phyloP scores from a whole-genome alignment of 1,140 invertebrate species.

The Drosophila obscura region DNA sequence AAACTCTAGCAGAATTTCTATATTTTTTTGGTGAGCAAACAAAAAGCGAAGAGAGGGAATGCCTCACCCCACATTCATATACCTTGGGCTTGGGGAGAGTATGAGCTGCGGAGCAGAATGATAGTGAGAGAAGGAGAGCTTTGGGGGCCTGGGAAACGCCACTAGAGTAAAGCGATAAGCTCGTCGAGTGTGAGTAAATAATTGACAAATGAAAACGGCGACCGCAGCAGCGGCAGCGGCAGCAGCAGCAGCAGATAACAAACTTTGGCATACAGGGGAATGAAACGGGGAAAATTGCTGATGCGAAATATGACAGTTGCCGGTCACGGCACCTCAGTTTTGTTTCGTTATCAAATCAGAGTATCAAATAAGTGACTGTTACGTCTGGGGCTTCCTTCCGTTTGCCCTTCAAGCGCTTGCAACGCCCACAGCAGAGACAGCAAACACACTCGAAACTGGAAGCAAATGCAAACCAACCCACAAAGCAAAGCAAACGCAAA shows the following conservation, averaged over 20 bases:
- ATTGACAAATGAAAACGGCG: conserved; percentile 1
- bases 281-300: conserved; percentile 10
- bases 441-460: conserved; percentile 15
- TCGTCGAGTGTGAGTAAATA: conserved; percentile 33
- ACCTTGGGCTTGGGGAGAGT: background rate
- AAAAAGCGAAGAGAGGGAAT: too few relatives aligned
- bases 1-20: too few relatives aligned
- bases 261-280: background rate
- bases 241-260: conserved; percentile 20
- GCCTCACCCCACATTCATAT: too few relatives aligned
- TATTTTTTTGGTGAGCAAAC: too few relatives aligned
- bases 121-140: conserved; percentile 2
- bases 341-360: conserved; percentile 24
- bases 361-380: conserved; percentile 12
- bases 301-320: conserved; percentile 23
- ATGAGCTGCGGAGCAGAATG: too few relatives aligned
- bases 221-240: conserved; percentile 15
- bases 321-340: conserved; percentile 12
- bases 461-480: conserved; percentile 43
- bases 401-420: conserved; percentile 60
- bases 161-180: conserved; percentile 36
- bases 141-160: conserved; percentile 13
- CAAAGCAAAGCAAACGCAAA: conserved; percentile 48
- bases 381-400: conserved; percentile 28
- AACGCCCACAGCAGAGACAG: conserved; percentile 21